Conservation (phyloP, 2,888 invertebrate genomes). For the Oasisia sp. region DNA sequence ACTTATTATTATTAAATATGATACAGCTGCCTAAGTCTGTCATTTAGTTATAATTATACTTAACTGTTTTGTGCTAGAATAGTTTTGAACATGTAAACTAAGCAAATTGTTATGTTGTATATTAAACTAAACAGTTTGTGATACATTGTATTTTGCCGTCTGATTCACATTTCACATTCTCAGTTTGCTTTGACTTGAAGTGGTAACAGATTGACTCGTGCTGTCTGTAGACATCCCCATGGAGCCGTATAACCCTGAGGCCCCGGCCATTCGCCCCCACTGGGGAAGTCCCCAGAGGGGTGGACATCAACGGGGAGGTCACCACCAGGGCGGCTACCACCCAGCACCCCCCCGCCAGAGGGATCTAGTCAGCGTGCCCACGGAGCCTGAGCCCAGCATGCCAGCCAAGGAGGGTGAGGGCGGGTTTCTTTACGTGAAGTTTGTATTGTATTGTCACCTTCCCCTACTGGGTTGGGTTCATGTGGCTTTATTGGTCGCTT, state of each 20-base stretch:
- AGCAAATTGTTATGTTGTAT: no score
- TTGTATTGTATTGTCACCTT: no score
- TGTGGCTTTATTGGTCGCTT: no score
- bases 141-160: background rate
- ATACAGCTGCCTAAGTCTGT: no score
- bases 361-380: conserved; percentile 44
- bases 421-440: background rate
- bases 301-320: background rate
- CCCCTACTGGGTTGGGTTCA: no score
- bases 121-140: background rate
- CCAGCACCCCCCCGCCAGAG: conserved; percentile 35
- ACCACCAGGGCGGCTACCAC: background rate
- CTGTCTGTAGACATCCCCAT: background rate
- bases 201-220: background rate
- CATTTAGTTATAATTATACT: no score
- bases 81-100: no score
- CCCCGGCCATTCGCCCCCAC: conserved; percentile 68
- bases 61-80: no score
- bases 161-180: background rate
- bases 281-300: conserved; percentile 1
- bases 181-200: background rate
- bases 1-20: no score
- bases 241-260: conserved; percentile 79
- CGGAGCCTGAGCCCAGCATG: conserved; percentile 28
- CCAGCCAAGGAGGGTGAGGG: background rate